Evolutionary conservation across 2,888 invertebrate genomes (phyloP).

Genomic region (Alentia gelatinosa): DNA sequence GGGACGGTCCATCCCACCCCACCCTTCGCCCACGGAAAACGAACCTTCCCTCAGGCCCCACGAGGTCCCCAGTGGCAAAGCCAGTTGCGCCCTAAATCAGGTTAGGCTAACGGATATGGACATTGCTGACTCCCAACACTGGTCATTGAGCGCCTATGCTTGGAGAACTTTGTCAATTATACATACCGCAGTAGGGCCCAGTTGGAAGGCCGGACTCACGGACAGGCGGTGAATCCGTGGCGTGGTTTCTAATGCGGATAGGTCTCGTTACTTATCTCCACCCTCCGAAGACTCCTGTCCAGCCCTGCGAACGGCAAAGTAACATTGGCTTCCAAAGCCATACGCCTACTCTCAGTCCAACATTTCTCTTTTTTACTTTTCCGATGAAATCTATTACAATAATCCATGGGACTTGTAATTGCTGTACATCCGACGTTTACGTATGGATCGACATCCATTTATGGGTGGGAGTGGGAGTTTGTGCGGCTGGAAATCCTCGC

Average conservation of each 20-base stretch:
- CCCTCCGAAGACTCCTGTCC: no score
- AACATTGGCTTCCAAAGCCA: no score
- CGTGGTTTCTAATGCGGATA: neutral
- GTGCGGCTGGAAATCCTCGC: neutral
- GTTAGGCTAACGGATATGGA: constrained; percentile 50
- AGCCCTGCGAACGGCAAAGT: no score
- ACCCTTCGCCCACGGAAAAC: neutral
- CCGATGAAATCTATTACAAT: no score
- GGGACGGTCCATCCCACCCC: neutral
- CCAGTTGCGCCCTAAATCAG: constrained; percentile 19
- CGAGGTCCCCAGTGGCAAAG: constrained; percentile 15
- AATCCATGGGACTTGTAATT: no score
- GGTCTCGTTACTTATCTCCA: no score
- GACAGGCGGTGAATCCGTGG: neutral
- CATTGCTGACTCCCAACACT: neutral
- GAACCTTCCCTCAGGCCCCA: neutral
- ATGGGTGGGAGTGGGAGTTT: neutral
- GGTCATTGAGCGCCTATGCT: constrained; percentile 21
- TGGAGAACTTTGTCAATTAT: constrained; percentile 36
- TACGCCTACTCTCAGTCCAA: no score
- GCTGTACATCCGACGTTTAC: no score
- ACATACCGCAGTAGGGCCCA: neutral
- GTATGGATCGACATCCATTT: no score
- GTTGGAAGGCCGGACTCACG: neutral
- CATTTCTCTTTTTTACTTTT: no score